Evolutionary conservation across 1,140 invertebrate genomes (phyloP).

Genomic region (Drosophila quadrilineata): DNA sequence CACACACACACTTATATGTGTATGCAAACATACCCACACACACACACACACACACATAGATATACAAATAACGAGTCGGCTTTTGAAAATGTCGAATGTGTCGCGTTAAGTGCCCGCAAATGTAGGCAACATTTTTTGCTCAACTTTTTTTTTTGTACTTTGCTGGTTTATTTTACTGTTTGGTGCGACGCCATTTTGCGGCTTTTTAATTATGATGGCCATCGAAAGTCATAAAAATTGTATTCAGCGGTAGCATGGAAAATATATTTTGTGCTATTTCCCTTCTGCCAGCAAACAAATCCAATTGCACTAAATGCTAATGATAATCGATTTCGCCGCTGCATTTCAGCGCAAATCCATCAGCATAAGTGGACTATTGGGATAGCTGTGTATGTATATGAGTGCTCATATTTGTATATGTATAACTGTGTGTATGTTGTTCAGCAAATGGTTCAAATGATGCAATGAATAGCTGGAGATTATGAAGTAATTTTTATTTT

Average conservation of each 20-base stretch:
- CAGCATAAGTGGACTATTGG: neutral
- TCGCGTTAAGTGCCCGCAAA: slow-evolving; percentile 61
- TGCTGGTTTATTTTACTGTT: no score
- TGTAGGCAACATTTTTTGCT: slow-evolving; percentile 55
- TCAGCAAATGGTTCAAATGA: no score
- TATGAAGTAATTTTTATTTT: no score
- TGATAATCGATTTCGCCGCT: slow-evolving; percentile 14
- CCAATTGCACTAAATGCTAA: neutral
- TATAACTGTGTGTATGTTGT: no score
- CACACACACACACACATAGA: slow-evolving; percentile 14
- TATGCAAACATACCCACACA: neutral
- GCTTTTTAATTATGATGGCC: slow-evolving; percentile 39
- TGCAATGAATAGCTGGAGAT: no score
- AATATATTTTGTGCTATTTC: neutral
- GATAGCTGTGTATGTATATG: no score
- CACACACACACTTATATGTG: neutral
- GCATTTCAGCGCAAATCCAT: slow-evolving; percentile 5
- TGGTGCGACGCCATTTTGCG: slow-evolving; percentile 47
- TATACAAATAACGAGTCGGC: no score
- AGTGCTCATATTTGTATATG: neutral
- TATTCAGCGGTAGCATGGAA: no score
- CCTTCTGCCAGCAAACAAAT: neutral
- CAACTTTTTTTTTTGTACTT: slow-evolving; percentile 31
- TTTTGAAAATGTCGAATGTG: slow-evolving; percentile 50
- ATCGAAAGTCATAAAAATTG: slow-evolving; percentile 7